These are phyloP conservation scores for Tenthredo mesomela DNA, from an alignment of 2,888 invertebrate species.

Conservation along the genomic window DNA sequence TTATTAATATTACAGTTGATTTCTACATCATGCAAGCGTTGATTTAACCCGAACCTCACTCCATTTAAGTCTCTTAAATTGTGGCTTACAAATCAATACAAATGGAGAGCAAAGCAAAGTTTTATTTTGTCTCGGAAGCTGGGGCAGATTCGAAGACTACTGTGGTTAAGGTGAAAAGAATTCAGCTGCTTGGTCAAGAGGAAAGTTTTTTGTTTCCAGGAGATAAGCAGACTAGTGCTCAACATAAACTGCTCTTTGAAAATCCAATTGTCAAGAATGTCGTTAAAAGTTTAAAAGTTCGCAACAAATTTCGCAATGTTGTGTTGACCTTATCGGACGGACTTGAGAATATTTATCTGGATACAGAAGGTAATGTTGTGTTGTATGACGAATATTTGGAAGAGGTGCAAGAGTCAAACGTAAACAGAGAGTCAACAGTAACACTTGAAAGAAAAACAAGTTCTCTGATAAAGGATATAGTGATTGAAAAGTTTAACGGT, in stretches of 20 bases:
- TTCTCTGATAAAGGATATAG: constrained; percentile 47
- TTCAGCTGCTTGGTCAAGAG: constrained; percentile 48
- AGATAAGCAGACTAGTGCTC: constrained; percentile 1
- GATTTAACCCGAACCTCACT: too few relatives aligned
- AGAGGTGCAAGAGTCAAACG: constrained; percentile 35
- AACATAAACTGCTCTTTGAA: constrained; percentile 26
- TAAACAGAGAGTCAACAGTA: constrained; percentile 18
- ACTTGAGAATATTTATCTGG: constrained; percentile 52
- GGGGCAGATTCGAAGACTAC: constrained; percentile 26
- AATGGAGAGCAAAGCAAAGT: constrained; percentile 39
- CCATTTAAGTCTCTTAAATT: too few relatives aligned
- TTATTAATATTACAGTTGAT: too few relatives aligned
- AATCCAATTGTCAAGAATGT: neutral
- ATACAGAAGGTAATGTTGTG: constrained; percentile 53
- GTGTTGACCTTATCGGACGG: constrained; percentile 36
- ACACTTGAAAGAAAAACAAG: constrained; percentile 19
- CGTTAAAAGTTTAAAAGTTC: constrained; percentile 40
- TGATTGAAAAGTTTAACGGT: constrained; percentile 45
- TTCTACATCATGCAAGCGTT: too few relatives aligned
- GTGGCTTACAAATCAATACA: constrained; percentile 11
- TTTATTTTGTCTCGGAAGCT: constrained; percentile 41
- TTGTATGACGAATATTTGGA: constrained; percentile 55
- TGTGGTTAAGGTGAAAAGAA: constrained; percentile 46
- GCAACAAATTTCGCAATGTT: constrained; percentile 27
- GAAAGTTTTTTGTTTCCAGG: constrained; percentile 46